Percentiles rank a stretch among this genome's conserved stretches.
These are phyloP conservation scores for Podiceps cristatus DNA, from an alignment of 2,113 vertebrate genomes.

Conservation along the genomic window DNA sequence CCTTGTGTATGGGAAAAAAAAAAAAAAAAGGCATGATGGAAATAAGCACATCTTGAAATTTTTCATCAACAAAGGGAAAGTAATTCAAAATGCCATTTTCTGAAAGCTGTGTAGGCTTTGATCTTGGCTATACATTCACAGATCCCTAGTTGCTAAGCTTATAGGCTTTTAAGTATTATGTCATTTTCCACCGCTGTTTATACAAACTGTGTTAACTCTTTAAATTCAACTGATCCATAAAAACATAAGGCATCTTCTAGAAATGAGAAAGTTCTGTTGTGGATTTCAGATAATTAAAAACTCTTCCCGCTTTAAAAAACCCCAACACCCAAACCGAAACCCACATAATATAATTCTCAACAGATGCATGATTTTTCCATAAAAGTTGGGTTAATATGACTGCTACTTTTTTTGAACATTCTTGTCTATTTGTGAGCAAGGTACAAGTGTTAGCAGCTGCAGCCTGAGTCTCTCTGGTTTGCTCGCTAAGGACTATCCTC, in stretches of 20 bases:
- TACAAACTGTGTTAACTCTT: neutral
- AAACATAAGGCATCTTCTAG: neutral
- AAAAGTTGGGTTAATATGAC: neutral
- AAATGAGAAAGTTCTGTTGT: neutral
- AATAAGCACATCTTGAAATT: neutral
- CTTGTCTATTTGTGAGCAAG: neutral
- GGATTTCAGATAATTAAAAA: neutral
- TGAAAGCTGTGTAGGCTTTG: neutral
- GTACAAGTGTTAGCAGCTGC: constrained; percentile 27
- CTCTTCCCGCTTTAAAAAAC: neutral
- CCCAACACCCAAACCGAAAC: neutral
- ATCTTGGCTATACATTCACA: neutral
- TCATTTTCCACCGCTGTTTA: neutral
- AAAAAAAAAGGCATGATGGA: too few species aligned
- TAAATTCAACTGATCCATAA: neutral
- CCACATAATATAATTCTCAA: neutral
- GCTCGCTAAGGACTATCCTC: constrained; percentile 33
- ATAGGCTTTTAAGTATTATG: neutral
- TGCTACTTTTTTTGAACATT: neutral
- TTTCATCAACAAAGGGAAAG: neutral
- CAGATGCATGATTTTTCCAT: neutral
- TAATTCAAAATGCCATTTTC: constrained; percentile 11
- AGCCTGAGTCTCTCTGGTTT: neutral
- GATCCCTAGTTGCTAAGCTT: neutral
- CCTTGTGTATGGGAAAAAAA: neutral